Conservation (phyloP, 2,113 vertebrate species). For the Larimichthys crocea region DNA sequence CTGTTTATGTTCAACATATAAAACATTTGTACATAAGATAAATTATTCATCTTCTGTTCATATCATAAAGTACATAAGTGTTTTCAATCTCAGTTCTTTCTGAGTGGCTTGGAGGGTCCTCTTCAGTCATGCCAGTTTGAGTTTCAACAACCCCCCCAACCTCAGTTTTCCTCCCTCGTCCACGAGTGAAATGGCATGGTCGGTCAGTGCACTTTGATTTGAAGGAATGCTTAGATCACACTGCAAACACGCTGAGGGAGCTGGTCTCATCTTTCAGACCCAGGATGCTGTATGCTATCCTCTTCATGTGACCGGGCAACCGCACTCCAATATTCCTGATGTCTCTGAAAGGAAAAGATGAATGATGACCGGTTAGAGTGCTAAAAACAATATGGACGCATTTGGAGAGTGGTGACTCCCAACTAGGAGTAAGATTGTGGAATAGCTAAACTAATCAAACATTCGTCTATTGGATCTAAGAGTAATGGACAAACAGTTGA, state of each 20-base stretch:
- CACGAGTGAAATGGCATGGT: conserved; percentile 69
- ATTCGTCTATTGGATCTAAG: not conserved
- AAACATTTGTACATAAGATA: conserved; percentile 60
- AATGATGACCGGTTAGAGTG: not conserved
- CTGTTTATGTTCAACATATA: conserved; percentile 52
- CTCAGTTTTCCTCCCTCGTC: conserved; percentile 42
- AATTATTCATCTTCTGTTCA: conserved; percentile 59
- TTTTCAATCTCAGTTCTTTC: conserved; percentile 69
- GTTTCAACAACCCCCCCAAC: conserved; percentile 11
- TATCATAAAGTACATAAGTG: conserved; percentile 73
- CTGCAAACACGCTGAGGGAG: conserved; percentile 86
- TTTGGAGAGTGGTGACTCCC: not conserved
- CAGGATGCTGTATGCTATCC: conserved; percentile 94
- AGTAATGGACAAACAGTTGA: not conserved
- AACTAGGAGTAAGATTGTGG: not conserved
- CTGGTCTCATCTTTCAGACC: conserved; percentile 91
- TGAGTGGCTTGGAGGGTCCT: conserved; percentile 50
- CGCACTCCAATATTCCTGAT: conserved; percentile 92
- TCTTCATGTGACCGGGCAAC: conserved; percentile 95
- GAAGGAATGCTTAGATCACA: conserved; percentile 78
- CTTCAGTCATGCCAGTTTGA: conserved; percentile 62
- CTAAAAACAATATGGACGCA: conserved; percentile 29
- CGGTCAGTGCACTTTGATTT: conserved; percentile 73
- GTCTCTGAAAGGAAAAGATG: conserved; percentile 83
- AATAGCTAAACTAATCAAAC: not conserved